phyloP scores from a whole-genome alignment of 2,888 invertebrate genomes.

The Synanthedon vespiformis region DNA sequence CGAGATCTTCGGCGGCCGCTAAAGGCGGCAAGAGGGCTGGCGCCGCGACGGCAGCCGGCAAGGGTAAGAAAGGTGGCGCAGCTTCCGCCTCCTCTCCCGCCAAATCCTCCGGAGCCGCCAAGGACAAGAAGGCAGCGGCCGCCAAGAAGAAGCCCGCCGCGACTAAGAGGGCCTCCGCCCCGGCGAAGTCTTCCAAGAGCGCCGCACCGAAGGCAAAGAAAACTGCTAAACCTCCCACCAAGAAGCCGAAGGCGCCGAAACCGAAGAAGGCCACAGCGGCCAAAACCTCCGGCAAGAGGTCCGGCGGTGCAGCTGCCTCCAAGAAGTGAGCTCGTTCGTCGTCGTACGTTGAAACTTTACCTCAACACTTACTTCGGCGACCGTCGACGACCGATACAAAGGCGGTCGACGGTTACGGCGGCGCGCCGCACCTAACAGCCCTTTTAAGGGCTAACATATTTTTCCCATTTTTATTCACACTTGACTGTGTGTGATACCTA shows the following conservation, averaged over 20 bases:
- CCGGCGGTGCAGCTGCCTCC: constrained; percentile 8
- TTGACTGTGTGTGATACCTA: no score
- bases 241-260: constrained; percentile 42
- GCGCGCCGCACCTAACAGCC: constrained; percentile 7
- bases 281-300: constrained; percentile 13
- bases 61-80: no score
- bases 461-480: neutral
- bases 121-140: no score
- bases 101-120: no score
- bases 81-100: no score
- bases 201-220: constrained; percentile 33
- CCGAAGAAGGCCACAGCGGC: constrained; percentile 29
- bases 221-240: constrained; percentile 33
- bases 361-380: neutral
- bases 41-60: no score
- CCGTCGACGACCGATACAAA: neutral
- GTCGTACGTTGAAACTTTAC: neutral
- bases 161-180: constrained; percentile 6
- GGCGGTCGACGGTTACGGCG: constrained; percentile 1
- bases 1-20: no score
- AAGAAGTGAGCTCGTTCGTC: constrained; percentile 12
- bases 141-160: no score
- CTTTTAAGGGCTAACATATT: constrained; percentile 14
- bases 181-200: constrained; percentile 14
- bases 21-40: no score